Base-by-base conservation (phyloP, 2,888 invertebrate species). In the Petrolisthes cinctipes region DNA sequence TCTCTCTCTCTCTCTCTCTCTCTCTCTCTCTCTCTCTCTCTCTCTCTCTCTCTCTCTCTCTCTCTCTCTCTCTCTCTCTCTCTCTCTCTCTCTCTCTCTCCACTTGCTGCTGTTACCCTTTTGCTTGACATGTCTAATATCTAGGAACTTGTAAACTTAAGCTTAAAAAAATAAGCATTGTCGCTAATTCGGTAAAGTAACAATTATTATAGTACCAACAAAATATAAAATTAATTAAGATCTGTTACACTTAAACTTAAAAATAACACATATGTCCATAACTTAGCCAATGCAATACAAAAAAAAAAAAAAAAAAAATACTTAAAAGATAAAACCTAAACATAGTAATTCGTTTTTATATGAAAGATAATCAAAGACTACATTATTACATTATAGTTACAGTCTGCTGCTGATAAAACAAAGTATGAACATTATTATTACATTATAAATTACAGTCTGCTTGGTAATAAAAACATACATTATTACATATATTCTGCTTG, bases 71-170 rank as follows among this genome's bases (percentile, higher is more conserved):
- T 37, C 37, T 37, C 37, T 37, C 37, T 37, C 37, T 37, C 37
- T 37, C 37, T 37, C 37, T 37, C 37, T 37, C 37, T 37, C 37
- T 37, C 37, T 37, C 37, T 37, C 37, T 37, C 37, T 37, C 37
- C 2, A 37, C 37, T 37, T 37, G 37, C 11, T n/a, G 71, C 71
- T 71, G 71, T n/a, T 71, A n/a, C 71, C 71, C 87, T 79, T 68
- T 80, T 80, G 83, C 82, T 84, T 84, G 87, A 84, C 83, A 80
- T 83, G 71, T 81, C 87, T 88, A 88, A 87, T 51, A 88, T 61
- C 87, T 88, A 88, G 87, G 87, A 88, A 88, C 87, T 88, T 88
- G 87, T 68, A 88, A 88, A 88, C 87, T 88, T 88, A 88, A 86
- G 17, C 81, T 84, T 68, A 76, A 75, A 88, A 85, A 79, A 88